phyloP scores from a whole-genome alignment of 2,888 invertebrate genomes.

The Piscicola geometra region DNA sequence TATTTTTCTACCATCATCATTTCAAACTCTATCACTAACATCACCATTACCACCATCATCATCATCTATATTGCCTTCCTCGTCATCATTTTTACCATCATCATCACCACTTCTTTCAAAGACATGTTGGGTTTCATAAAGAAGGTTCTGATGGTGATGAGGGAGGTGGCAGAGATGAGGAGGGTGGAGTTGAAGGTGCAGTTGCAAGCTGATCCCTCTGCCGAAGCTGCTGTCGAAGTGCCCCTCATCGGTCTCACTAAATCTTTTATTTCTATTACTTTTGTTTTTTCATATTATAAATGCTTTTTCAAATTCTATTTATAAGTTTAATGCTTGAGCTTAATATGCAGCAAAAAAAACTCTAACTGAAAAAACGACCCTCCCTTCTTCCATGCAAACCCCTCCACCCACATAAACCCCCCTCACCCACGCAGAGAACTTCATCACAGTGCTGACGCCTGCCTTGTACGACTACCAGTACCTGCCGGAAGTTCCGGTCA shows the following conservation, averaged over 20 bases:
- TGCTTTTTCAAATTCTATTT: background rate
- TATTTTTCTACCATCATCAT: background rate
- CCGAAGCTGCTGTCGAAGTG: constrained; percentile 8
- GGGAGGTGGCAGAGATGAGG: constrained; percentile 34
- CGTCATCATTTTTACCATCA: no score
- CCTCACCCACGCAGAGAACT: constrained; percentile 48
- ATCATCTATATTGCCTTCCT: background rate
- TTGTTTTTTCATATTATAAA: background rate
- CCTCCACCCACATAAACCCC: background rate
- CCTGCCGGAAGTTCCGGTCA: constrained; percentile 52
- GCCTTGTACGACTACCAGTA: constrained; percentile 51
- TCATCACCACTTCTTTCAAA: background rate
- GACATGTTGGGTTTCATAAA: constrained; percentile 39
- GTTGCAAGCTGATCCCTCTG: constrained; percentile 13
- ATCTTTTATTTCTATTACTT: background rate
- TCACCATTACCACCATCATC: background rate
- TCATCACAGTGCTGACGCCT: constrained; percentile 52
- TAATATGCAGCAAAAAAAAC: no score
- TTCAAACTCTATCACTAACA: background rate
- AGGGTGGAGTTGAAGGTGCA: constrained; percentile 35
- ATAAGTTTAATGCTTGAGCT: background rate
- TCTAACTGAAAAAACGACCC: no score
- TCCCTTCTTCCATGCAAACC: background rate
- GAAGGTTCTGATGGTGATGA: constrained; percentile 38
- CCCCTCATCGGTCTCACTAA: constrained; percentile 32